A percentile compares a stretch with the other conserved stretches of the same genome.
Evolutionary conservation across 2,888 invertebrate genomes (phyloP).

Genomic region (Ceramica pisi): DNA sequence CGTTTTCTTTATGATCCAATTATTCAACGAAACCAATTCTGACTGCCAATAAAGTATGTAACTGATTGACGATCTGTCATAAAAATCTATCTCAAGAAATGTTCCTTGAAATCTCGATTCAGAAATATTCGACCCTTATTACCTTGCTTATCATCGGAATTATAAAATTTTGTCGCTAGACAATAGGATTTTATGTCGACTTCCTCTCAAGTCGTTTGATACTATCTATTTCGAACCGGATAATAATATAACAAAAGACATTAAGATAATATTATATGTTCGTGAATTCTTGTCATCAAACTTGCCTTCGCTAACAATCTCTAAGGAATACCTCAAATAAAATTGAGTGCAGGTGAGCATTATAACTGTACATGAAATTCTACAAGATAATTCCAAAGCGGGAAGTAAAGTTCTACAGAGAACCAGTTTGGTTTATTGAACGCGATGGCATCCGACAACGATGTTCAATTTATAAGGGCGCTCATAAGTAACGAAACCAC

Average conservation of each 20-base stretch:
- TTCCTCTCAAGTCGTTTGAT: constrained; percentile 33
- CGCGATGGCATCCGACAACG: constrained; percentile 83
- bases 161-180: not conserved
- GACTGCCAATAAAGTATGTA: constrained; percentile 13
- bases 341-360: constrained; percentile 64
- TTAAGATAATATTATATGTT: constrained; percentile 42
- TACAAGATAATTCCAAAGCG: constrained; percentile 85
- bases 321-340: constrained; percentile 54
- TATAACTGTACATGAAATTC: constrained; percentile 83
- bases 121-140: not conserved
- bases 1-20: constrained; percentile 27
- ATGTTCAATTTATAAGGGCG: constrained; percentile 84
- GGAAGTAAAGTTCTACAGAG: constrained; percentile 84
- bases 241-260: constrained; percentile 38
- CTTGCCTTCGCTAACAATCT: constrained; percentile 31
- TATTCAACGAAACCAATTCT: constrained; percentile 22
- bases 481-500: constrained; percentile 66
- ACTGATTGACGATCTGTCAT: constrained; percentile 23
- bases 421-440: constrained; percentile 87
- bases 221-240: constrained; percentile 36
- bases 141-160: not conserved
- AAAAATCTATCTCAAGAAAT: constrained; percentile 7
- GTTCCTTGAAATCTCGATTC: not conserved
- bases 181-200: constrained; percentile 19
- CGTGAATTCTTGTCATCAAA: constrained; percentile 44